Evolutionary conservation across 2,797 vertebrate species (phyloP).

Genomic region (Gymnocypris eckloni): DNA sequence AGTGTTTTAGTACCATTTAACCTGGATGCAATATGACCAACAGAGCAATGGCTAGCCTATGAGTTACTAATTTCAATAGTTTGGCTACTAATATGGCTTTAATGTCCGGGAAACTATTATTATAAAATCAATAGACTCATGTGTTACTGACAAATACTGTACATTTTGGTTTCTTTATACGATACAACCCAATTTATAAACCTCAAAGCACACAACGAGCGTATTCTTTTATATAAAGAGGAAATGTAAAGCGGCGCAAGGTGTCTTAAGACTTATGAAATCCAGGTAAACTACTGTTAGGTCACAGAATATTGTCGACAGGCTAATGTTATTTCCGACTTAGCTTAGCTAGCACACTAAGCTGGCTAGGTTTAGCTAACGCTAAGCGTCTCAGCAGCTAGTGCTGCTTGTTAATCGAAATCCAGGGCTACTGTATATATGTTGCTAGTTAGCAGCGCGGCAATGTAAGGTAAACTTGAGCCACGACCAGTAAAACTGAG

Average conservation of each 20-base stretch:
- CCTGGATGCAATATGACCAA: not conserved
- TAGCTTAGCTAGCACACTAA: constrained; percentile 37
- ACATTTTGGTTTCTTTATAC: not conserved
- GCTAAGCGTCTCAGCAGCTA: not conserved
- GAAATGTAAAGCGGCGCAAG: not conserved
- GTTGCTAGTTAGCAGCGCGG: constrained; percentile 18
- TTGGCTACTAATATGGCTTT: not conserved
- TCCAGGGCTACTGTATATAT: constrained; percentile 22
- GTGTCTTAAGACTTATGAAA: not conserved
- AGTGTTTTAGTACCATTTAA: constrained; percentile 39
- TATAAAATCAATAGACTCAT: not conserved
- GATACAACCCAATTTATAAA: not conserved
- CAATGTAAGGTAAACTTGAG: not conserved
- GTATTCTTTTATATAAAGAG: not conserved
- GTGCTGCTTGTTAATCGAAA: constrained; percentile 17
- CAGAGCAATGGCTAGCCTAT: not conserved
- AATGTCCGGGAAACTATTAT: not conserved
- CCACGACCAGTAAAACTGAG: not conserved
- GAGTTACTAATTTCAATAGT: not conserved
- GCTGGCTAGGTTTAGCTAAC: constrained; percentile 31
- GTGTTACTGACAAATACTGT: not conserved
- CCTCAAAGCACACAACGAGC: not conserved
- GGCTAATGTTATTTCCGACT: not conserved
- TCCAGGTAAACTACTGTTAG: not conserved
- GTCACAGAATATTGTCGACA: constrained; percentile 7